Base-by-base conservation (phyloP, 2,888 invertebrate genomes). In the Ethmia dodecea region DNA sequence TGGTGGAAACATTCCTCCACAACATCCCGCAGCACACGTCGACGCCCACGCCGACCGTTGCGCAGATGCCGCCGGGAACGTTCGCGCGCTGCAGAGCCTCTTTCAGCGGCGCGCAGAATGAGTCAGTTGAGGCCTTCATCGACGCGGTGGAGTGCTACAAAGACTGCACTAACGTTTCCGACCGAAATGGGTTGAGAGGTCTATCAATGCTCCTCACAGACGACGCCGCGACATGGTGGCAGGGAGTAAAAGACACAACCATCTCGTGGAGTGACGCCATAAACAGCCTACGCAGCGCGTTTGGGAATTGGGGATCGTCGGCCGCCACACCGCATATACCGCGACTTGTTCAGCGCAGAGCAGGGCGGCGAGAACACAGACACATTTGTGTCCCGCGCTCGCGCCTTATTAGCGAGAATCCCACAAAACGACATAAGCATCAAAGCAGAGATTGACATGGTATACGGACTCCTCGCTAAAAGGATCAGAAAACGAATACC, bases 111-210 rank as follows among this genome's bases (percentile, higher is more conserved):
- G 13, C 10, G 1, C 3, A 15, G 5, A 24, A 9, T 1, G 38
- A 32, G 20, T 13, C 27, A 4, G 12, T 43, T 13, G 39, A 43
- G 9, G 34, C 25, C 2, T 43, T 43, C 18, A 29, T 43, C n/a
- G 40, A 43, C 13, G 37, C 39, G 1, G 28, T 40, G 8, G 32
- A 31, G 11, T 14, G 29, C 0, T 43, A 33, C 22, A 40, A 40
- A 20, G 39, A 40, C 8, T 34, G 37, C 35, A 13, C 34, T 2
- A 26, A 28, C 32, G 33, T 43, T 3, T 10, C 33, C 3, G 40
- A 43, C n/a, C 30, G 16, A 1, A 16, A 27, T 15, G 40, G 35
- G 10, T 11, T 43, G 9, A 15, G 27, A 5, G 40, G 40, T 1
- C 16, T 43, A 1, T 13, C 39, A 3, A 40, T 43, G 32, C 25